These are phyloP conservation scores for Eledona agricola DNA, from an alignment of 2,888 invertebrate species.

Conservation along the genomic window DNA sequence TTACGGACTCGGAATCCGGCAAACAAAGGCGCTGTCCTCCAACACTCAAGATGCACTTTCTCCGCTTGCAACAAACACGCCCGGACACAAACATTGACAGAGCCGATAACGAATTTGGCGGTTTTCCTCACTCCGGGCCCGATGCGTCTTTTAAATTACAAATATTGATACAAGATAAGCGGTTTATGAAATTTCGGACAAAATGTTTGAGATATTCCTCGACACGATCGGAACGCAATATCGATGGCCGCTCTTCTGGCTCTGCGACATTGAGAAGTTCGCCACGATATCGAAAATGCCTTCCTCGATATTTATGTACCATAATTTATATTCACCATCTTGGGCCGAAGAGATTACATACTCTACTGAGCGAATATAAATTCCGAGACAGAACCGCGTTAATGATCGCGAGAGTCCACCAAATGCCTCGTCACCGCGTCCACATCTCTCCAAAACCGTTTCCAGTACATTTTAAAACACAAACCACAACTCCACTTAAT, in stretches of 20 bases:
- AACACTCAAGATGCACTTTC: constrained; percentile 6
- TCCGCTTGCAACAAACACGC: constrained; percentile 8
- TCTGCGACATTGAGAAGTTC: constrained; percentile 31
- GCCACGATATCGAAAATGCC: constrained; percentile 44
- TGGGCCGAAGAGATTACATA: constrained; percentile 51
- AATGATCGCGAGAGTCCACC: constrained; percentile 19
- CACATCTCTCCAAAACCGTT: too few species aligned
- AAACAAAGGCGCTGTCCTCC: neutral
- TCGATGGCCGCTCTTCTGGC: constrained; percentile 40
- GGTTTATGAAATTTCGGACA: constrained; percentile 63
- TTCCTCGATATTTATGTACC: constrained; percentile 55
- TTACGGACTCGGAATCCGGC: constrained; percentile 36
- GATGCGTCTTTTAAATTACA: constrained; percentile 62
- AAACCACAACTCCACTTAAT: too few species aligned
- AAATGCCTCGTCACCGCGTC: too few species aligned
- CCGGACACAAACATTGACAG: constrained; percentile 46
- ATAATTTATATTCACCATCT: constrained; percentile 60
- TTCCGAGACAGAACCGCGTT: constrained; percentile 30
- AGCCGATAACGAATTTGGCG: constrained; percentile 41
- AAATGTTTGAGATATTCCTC: constrained; percentile 61
- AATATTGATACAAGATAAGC: constrained; percentile 64
- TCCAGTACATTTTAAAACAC: too few species aligned
- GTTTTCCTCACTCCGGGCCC: constrained; percentile 44
- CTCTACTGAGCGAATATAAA: constrained; percentile 44
- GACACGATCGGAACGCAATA: constrained; percentile 59